These are phyloP conservation scores for Drosophila santomea DNA, from an alignment of 1,140 invertebrate genomes.

Conservation along the genomic window DNA sequence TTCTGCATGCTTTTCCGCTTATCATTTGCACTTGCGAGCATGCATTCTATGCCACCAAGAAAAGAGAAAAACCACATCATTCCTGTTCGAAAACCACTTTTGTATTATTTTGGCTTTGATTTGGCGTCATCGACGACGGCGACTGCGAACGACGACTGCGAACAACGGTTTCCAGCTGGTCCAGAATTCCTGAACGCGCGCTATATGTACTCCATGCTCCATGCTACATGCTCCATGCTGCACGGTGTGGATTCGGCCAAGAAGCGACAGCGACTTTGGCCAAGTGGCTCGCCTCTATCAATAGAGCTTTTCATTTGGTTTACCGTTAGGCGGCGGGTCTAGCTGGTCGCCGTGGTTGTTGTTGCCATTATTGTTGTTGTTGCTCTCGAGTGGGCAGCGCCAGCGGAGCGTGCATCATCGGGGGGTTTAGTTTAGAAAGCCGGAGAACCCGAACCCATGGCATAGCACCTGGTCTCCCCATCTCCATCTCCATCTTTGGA, in stretches of 20 bases:
- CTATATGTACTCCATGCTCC: not conserved
- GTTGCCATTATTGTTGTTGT: slow-evolving; percentile 12
- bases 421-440: slow-evolving; percentile 64
- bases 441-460: slow-evolving; percentile 50
- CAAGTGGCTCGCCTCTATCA: slow-evolving; percentile 37
- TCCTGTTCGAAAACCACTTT: slow-evolving; percentile 65
- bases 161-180: slow-evolving; percentile 48
- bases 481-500: slow-evolving; percentile 8
- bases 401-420: slow-evolving; percentile 63
- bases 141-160: not conserved
- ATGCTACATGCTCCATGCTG: too few relatives aligned
- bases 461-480: slow-evolving; percentile 24
- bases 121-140: not conserved
- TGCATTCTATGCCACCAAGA: slow-evolving; percentile 9
- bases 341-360: slow-evolving; percentile 28
- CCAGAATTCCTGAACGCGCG: slow-evolving; percentile 67
- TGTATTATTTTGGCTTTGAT: slow-evolving; percentile 30
- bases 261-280: slow-evolving; percentile 9
- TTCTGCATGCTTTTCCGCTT: slow-evolving; percentile 54
- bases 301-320: slow-evolving; percentile 73
- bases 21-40: slow-evolving; percentile 59
- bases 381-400: slow-evolving; percentile 60
- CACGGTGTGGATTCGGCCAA: slow-evolving; percentile 3
- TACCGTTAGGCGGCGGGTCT: slow-evolving; percentile 67
- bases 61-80: not conserved